Conservation (phyloP, 30 jellyfish, hydroid and myxozoan species). For the Phacellophora camtschatica region DNA sequence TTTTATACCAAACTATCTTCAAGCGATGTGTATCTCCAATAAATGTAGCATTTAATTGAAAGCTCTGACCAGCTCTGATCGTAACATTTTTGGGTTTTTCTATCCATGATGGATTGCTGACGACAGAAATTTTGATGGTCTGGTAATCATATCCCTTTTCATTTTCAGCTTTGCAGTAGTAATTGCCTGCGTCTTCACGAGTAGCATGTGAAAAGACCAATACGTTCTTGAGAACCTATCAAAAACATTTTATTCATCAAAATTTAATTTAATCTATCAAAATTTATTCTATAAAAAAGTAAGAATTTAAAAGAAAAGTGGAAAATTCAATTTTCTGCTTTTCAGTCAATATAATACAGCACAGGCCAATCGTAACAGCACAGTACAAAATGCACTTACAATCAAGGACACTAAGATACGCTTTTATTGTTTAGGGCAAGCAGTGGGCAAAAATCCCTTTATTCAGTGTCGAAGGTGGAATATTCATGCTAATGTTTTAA, state of each 20-base stretch:
- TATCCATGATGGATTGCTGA: conserved; percentile 50
- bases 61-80: neutral
- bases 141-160: neutral
- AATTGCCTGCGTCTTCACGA: conserved; percentile 6
- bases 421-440: no score
- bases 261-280: neutral
- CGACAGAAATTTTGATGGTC: neutral
- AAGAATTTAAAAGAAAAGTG: neutral
- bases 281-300: no score
- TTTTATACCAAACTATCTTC: conserved; percentile 16
- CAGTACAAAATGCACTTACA: no score
- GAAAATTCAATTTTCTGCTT: no score
- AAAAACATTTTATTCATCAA: neutral
- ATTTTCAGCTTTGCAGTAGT: conserved; percentile 46
- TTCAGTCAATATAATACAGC: no score
- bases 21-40: conserved; percentile 3
- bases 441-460: no score
- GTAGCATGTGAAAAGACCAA: conserved; percentile 2
- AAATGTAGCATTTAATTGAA: conserved; percentile 30
- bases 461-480: no score
- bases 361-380: no score
- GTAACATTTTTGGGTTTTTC: neutral
- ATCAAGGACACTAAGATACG: no score
- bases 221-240: neutral
- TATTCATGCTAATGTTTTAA: no score